These are phyloP conservation scores for Hololepta plana DNA, from an alignment of 2,888 invertebrate species.

Conservation along the genomic window DNA sequence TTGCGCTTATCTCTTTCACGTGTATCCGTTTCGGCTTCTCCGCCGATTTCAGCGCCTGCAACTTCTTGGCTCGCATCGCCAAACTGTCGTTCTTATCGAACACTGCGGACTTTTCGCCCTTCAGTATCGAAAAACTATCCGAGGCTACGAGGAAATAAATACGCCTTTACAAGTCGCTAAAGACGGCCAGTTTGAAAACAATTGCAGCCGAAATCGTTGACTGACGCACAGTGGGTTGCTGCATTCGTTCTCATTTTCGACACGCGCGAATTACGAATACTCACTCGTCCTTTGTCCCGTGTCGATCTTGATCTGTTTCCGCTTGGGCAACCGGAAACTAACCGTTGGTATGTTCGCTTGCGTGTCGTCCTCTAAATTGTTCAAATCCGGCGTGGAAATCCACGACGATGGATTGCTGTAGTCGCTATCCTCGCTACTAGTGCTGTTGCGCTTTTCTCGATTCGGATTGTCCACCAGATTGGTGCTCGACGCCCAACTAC, in stretches of 20 bases:
- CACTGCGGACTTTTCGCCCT: conserved; percentile 20
- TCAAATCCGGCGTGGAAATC: conserved; percentile 71
- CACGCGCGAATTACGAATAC: conserved; percentile 2
- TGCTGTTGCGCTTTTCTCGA: conserved; percentile 7
- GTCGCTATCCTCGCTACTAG: conserved; percentile 11
- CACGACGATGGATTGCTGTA: conserved; percentile 37
- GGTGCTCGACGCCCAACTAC: conserved; percentile 63
- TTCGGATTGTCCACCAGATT: conserved; percentile 32
- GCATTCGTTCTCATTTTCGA: too few relatives aligned
- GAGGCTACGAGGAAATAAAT: conserved; percentile 19
- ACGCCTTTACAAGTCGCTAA: too few relatives aligned
- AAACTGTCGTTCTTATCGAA: conserved; percentile 51
- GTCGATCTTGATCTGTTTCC: conserved; percentile 42
- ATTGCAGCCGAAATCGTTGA: too few relatives aligned
- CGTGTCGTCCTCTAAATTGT: conserved; percentile 38
- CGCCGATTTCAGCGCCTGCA: conserved; percentile 30
- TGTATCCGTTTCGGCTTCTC: conserved; percentile 19
- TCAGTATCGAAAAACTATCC: conserved; percentile 18
- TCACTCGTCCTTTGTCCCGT: conserved; percentile 29
- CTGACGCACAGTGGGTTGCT: too few relatives aligned
- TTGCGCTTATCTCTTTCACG: conserved; percentile 25
- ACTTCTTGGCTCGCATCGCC: conserved; percentile 50
- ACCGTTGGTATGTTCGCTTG: conserved; percentile 43
- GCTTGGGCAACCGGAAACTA: conserved; percentile 47
- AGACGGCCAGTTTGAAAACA: too few relatives aligned